Conservation (phyloP, 2,113 vertebrate genomes). For the Nannospalax galili region DNA sequence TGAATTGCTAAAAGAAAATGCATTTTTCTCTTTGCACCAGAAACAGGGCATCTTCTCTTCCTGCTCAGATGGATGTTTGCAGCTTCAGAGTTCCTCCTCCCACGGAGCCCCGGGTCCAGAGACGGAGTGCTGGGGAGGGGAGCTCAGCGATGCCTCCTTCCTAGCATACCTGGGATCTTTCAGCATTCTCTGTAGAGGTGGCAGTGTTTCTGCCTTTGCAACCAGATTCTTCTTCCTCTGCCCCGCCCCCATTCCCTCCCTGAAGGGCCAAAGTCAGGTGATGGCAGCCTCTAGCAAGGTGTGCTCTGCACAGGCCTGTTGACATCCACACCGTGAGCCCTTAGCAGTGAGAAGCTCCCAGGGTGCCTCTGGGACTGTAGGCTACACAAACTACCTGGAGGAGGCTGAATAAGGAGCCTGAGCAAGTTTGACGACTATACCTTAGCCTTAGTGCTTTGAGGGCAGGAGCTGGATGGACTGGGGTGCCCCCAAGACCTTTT, state of each 20-base stretch:
- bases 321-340: neutral
- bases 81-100: neutral
- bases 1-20: neutral
- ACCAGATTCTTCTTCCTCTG: neutral
- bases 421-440: neutral
- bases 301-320: neutral
- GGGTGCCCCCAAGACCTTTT: neutral
- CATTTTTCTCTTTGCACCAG: neutral
- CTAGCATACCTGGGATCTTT: no score
- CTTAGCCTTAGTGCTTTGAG: neutral
- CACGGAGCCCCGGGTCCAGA: neutral
- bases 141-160: no score
- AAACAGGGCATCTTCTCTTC: neutral
- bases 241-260: neutral
- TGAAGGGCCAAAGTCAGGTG: neutral
- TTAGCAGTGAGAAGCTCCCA: no score
- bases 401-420: neutral
- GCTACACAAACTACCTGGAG: neutral
- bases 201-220: neutral
- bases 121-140: no score
- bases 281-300: no score
- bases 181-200: neutral
- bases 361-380: neutral
- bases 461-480: neutral
- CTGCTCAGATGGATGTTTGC: neutral